These are phyloP conservation scores for Potamilus streckersoni DNA, from an alignment of 1,140 invertebrate species.

Conservation along the genomic window DNA sequence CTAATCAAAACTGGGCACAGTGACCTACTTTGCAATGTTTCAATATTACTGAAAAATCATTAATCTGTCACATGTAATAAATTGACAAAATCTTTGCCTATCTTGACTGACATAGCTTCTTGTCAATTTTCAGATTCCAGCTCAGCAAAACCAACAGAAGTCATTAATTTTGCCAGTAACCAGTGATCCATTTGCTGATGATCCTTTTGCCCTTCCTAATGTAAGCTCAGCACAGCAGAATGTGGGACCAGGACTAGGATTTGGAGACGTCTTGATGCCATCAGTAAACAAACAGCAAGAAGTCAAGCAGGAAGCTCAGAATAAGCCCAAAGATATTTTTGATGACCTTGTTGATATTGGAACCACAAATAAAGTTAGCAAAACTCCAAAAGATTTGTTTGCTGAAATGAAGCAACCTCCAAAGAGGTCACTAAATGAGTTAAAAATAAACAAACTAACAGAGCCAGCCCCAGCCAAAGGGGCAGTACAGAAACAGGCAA, in stretches of 20 bases:
- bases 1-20: too few species aligned
- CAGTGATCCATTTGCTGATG: conserved; percentile 44
- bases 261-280: conserved; percentile 42
- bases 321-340: conserved; percentile 41
- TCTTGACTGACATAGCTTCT: too few species aligned
- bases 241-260: conserved; percentile 6
- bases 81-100: too few species aligned
- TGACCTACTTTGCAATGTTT: too few species aligned
- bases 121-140: too few species aligned
- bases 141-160: conserved; percentile 9
- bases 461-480: conserved; percentile 14
- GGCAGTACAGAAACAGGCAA: conserved; percentile 38
- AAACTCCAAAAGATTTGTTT: conserved; percentile 56
- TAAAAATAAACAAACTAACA: conserved; percentile 29
- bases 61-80: too few species aligned
- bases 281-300: conserved; percentile 15
- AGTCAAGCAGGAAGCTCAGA: conserved; percentile 6
- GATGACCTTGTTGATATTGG: conserved; percentile 53
- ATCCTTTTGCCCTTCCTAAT: conserved; percentile 33
- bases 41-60: too few species aligned
- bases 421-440: conserved; percentile 55
- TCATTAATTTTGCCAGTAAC: background rate
- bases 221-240: conserved; percentile 7
- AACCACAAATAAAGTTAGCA: conserved; percentile 25
- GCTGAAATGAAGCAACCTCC: conserved; percentile 36